These are phyloP conservation scores for Morelia viridis DNA, from an alignment of 2,797 vertebrate genomes.

Conservation along the genomic window DNA sequence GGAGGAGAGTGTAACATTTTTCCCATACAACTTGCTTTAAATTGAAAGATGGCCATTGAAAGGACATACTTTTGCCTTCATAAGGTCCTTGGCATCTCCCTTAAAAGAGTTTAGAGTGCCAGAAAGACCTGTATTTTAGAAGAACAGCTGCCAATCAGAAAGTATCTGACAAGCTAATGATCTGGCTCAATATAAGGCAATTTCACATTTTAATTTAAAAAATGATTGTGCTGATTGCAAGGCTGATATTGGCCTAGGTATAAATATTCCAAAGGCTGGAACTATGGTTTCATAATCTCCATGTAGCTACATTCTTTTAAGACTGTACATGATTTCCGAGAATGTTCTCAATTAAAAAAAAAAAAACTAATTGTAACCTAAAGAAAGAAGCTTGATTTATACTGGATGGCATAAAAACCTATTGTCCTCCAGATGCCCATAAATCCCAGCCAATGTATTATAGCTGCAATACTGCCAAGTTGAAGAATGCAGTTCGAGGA, in stretches of 20 bases:
- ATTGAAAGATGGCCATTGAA: neutral
- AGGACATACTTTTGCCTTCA: neutral
- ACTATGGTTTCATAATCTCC: neutral
- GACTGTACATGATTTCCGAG: neutral
- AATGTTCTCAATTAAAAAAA: neutral
- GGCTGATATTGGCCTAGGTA: neutral
- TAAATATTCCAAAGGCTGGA: neutral
- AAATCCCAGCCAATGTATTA: neutral
- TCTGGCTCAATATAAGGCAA: neutral
- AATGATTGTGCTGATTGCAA: neutral
- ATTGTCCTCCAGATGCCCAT: neutral
- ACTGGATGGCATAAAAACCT: neutral
- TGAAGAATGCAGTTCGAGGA: neutral
- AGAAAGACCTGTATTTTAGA: neutral
- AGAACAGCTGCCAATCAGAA: neutral
- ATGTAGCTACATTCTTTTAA: neutral
- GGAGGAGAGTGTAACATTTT: neutral
- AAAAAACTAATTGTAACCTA: neutral
- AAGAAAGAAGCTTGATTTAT: neutral
- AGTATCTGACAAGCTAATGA: neutral
- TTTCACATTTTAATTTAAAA: neutral
- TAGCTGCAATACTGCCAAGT: neutral
- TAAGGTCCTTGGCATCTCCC: neutral
- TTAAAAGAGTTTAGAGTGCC: neutral
- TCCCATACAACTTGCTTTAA: neutral